Evolutionary conservation across 2,797 vertebrate genomes (phyloP).

Genomic region (Manis javanica): DNA sequence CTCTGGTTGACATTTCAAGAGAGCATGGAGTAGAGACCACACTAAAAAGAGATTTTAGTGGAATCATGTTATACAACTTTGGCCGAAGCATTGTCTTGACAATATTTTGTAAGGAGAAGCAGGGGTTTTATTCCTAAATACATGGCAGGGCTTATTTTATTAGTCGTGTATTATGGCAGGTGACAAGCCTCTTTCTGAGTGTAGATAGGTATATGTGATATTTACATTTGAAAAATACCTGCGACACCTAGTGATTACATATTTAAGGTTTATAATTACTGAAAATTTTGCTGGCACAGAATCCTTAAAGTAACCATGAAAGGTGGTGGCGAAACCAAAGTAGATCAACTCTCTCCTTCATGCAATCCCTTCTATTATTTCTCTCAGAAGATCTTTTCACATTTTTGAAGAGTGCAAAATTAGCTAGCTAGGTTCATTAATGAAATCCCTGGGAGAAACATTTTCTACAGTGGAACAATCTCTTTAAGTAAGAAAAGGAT

Average conservation of each 20-base stretch:
- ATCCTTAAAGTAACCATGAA: background rate
- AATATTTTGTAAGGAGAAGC: background rate
- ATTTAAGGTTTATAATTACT: constrained; percentile 35
- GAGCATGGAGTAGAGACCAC: background rate
- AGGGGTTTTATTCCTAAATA: background rate
- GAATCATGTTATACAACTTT: background rate
- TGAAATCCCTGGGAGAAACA: background rate
- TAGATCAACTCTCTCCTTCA: background rate
- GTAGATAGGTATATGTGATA: background rate
- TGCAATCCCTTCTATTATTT: background rate
- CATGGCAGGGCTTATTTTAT: background rate
- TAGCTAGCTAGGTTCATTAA: background rate
- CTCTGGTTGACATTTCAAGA: background rate
- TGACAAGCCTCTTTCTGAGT: background rate
- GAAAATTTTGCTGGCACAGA: background rate
- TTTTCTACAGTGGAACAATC: background rate
- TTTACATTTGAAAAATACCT: constrained; percentile 42
- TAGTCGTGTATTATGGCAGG: background rate
- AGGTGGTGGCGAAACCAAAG: too few relatives aligned
- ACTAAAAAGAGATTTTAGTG: background rate
- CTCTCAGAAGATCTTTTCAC: background rate
- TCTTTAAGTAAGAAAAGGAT: background rate
- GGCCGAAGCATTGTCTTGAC: background rate
- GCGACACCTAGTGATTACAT: constrained; percentile 16
- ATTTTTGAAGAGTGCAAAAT: constrained; percentile 22